Evolutionary conservation across 2,888 invertebrate species (phyloP).

Genomic region (Lasioglossum calceatum): DNA sequence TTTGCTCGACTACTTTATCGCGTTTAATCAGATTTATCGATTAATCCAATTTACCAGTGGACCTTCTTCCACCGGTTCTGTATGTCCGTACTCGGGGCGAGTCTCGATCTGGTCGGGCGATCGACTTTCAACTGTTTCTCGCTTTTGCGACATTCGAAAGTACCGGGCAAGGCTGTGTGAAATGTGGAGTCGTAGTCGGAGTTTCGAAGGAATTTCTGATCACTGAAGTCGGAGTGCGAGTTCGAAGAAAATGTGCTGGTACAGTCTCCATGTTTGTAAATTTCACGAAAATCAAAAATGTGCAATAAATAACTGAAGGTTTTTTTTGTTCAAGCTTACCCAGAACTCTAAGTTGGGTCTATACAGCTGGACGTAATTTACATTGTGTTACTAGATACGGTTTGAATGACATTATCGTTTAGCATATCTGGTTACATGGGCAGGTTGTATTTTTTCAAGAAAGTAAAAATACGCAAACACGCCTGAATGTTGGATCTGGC

Average conservation of each 20-base stretch:
- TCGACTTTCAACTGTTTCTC: background rate
- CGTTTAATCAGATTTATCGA: slow-evolving; percentile 7
- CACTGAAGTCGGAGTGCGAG: background rate
- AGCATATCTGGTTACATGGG: too few species aligned
- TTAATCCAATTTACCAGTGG: slow-evolving; percentile 3
- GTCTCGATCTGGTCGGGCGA: background rate
- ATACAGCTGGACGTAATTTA: too few species aligned
- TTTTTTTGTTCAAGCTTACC: too few species aligned
- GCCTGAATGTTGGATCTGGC: too few species aligned
- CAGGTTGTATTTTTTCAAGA: too few species aligned
- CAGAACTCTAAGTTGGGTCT: too few species aligned
- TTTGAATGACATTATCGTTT: too few species aligned
- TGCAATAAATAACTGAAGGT: background rate
- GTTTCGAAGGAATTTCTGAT: background rate
- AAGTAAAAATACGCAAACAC: too few species aligned
- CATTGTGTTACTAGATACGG: too few species aligned
- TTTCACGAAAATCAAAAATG: background rate
- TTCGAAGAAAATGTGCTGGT: background rate
- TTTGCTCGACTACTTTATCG: background rate
- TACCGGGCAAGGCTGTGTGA: background rate
- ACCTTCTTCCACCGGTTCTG: background rate
- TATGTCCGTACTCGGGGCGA: background rate
- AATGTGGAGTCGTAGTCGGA: background rate
- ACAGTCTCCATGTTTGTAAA: too few species aligned
- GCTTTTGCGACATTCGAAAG: background rate